These are phyloP conservation scores for Leptodirus hochenwartii DNA, from an alignment of 2,888 invertebrate species.

Conservation along the genomic window DNA sequence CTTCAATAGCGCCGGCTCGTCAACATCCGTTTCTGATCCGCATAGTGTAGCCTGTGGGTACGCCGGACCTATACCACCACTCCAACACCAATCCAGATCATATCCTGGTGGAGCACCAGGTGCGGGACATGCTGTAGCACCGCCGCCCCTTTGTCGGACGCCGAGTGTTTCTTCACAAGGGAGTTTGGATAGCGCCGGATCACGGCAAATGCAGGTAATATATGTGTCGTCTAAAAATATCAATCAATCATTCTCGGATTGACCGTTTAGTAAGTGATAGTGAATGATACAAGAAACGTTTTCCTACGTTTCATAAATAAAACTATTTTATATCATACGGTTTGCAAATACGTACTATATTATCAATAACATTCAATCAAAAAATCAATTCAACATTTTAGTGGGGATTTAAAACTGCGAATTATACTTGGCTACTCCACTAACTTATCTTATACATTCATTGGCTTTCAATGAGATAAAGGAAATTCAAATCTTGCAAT, in stretches of 20 bases:
- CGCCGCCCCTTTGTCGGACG: constrained; percentile 50
- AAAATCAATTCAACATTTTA: no score
- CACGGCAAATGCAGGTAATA: constrained; percentile 20
- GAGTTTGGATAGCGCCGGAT: constrained; percentile 46
- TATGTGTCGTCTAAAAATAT: not conserved
- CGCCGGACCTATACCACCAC: constrained; percentile 28
- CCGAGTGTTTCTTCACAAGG: constrained; percentile 71
- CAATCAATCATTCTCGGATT: no score
- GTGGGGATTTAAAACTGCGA: no score
- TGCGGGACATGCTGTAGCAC: not conserved
- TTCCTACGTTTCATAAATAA: not conserved
- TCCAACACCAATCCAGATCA: constrained; percentile 51
- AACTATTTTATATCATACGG: no score
- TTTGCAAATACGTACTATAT: no score
- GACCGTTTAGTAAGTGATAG: constrained; percentile 6
- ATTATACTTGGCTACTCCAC: no score
- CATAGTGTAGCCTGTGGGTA: constrained; percentile 11
- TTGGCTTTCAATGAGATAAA: no score
- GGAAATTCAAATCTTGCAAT: no score
- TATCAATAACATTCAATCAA: no score
- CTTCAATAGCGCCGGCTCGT: constrained; percentile 30
- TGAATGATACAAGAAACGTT: constrained; percentile 1
- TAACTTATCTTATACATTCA: no score
- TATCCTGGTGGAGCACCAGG: constrained; percentile 30
- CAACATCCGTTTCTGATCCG: constrained; percentile 21